Evolutionary conservation across 1,140 invertebrate genomes (phyloP), one percentile per base, ranked within the genome.

Genomic region (Lasioglossum albipes): DNA sequence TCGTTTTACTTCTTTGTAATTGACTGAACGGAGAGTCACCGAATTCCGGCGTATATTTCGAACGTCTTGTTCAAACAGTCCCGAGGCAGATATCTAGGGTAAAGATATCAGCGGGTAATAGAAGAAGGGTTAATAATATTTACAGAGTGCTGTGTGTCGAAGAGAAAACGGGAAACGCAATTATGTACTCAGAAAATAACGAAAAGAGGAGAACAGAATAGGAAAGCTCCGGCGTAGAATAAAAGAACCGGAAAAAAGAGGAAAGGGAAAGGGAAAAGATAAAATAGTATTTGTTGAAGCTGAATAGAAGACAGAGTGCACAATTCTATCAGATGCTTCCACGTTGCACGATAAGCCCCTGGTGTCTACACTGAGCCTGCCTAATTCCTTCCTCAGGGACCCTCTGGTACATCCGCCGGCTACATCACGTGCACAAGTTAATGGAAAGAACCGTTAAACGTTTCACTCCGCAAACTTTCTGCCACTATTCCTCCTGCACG

Each of bases 381-480:
- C 87, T 85, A 88, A 90, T 89, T 89, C 82, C 80, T 87, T 86
- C 75, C 83, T 73, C 75, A 65, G 67, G 79, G 84, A 86, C 84
- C 78, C 76, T 54, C 75, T 83, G 83, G 85, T 87, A 87, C 62
- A 79, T 73, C 82, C 61, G 62, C 75, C 76, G 68, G 85, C 65
- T 82, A 59, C 75, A 36, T 59, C 82, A 72, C 82, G 81, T 75
- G 81, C 75, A 86, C 62, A 69, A 78, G 83, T 89, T 88, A 89
- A 85, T 86, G 81, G 83, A 90, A 89, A 85, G 89, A 71, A 83
- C n/a, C 41, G 75, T 80, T 81, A 42, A 76, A 68, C 61, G 71
- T 49, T 57, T 59, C 49, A 42, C 49, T 64, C 27, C 4, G 7
- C 36, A 52, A 54, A 31, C 52, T 70, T 27, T 22, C 10, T n/a